Base-by-base conservation (phyloP, 92 coral and sea anemone genomes). In the Phymanthus crucifer region DNA sequence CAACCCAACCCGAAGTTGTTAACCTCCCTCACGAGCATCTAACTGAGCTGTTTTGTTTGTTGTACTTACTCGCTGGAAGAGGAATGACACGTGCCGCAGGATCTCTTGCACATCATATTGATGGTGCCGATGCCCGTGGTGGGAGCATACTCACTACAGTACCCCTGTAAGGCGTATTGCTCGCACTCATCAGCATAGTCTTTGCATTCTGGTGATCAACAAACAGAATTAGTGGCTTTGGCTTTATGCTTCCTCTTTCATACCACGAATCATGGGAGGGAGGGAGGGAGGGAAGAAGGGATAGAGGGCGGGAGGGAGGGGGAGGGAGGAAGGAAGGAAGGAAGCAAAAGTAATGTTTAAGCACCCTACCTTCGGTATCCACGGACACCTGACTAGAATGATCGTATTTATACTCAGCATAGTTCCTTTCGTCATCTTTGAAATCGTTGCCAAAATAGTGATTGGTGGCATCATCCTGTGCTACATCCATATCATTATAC, bases 31-130 rank as follows among this genome's bases (percentile, higher is more conserved):
- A 38, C 0, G 45, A 11, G 45, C 10, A 38, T 9, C 43, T 38
- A 38, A 0, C 7, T 43, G 11, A 3, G 2, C 18, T 43, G 48
- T 14, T 43, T 5, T 7, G 14, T 43, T 43, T 43, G 48, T 7
- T 74, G 35, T 80, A 88, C 95, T 88, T 82, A 91, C 95, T 48
- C 89, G 14, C 23, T 78, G 35, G 84, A 24, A 27, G 32, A 26
- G 27, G 68, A 75, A 37, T 78, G 56, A 57, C 97, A 93, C 34
- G 80, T 86, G 26, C 94, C 97, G 70, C 97, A 93, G 8, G 97
- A 86, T 40, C 94, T 33, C 75, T 85, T 93, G 78, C 97, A 93
- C 97, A 93, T 93, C 92, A 90, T 93, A 73, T 83, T 93, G n/a
- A 93, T 93, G 12, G 97, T 93, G 16, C 97, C 97, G 26, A 93